Conservation (phyloP, 2,888 invertebrate genomes). For the Eristalinus sepulchralis region DNA sequence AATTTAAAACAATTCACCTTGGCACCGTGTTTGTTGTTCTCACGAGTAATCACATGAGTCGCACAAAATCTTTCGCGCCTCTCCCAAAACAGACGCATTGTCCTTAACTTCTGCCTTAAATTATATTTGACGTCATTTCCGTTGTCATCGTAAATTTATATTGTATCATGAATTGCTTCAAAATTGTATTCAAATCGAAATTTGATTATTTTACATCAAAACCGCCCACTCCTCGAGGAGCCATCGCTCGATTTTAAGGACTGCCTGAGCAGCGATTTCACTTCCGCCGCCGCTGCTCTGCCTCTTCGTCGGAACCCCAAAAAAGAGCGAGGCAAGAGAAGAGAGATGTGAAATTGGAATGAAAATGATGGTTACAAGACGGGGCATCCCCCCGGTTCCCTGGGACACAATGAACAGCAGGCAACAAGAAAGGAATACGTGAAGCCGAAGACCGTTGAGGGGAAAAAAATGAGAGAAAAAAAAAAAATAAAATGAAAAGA, state of each 20-base stretch:
- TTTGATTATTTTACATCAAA: slow-evolving; percentile 37
- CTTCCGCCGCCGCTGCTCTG: neutral
- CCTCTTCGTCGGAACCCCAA: slow-evolving; percentile 1
- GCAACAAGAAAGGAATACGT: neutral
- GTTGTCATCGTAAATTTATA: slow-evolving; percentile 54
- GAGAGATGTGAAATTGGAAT: slow-evolving; percentile 19
- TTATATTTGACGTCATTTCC: slow-evolving; percentile 44
- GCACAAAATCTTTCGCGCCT: neutral
- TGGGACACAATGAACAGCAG: neutral
- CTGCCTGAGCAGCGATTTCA: slow-evolving; percentile 36
- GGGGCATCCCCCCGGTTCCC: neutral
- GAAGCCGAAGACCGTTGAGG: neutral
- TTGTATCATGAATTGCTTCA: slow-evolving; percentile 47
- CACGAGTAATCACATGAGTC: neutral
- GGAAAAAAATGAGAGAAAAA: neutral
- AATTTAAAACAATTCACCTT: too few relatives aligned
- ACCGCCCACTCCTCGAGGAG: neutral
- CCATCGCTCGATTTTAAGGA: neutral
- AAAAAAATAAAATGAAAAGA: neutral
- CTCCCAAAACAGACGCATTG: neutral
- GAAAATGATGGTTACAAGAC: slow-evolving; percentile 47
- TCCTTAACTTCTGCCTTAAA: slow-evolving; percentile 17
- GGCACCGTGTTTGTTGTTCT: too few relatives aligned
- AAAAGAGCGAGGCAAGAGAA: slow-evolving; percentile 15
- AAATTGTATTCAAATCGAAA: slow-evolving; percentile 56